phyloP scores from a whole-genome alignment of 2,113 vertebrate species.

The Donacobius atricapilla region DNA sequence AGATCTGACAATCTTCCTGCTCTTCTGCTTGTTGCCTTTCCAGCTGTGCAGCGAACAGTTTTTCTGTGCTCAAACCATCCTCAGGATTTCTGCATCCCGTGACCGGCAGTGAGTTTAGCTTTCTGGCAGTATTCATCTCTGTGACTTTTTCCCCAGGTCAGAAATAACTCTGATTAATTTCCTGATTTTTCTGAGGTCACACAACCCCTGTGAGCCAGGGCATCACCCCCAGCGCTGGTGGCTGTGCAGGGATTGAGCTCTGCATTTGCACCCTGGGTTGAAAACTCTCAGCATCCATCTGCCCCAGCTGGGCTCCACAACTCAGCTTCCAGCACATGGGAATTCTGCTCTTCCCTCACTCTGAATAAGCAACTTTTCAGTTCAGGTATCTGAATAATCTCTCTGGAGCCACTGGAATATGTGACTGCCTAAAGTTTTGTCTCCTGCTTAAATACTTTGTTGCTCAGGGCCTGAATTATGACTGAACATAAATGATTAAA shows the following conservation, averaged over 20 bases:
- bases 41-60: background rate
- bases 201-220: background rate
- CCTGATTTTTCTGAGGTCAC: background rate
- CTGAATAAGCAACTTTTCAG: background rate
- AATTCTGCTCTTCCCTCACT: background rate
- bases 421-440: background rate
- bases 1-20: background rate
- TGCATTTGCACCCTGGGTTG: accelerated
- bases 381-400: background rate
- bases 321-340: background rate
- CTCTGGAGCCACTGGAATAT: background rate
- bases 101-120: accelerated
- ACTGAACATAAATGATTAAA: background rate
- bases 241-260: background rate
- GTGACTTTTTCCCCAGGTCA: background rate
- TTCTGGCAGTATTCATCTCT: background rate
- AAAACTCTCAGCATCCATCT: background rate
- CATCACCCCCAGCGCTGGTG: accelerated
- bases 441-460: background rate
- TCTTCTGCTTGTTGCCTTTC: background rate
- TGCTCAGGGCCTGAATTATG: background rate
- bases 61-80: background rate
- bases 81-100: background rate
- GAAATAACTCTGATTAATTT: background rate
- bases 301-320: background rate